phyloP scores from a whole-genome alignment of 2,113 vertebrate genomes.

The Edolisoma coerulescens region DNA sequence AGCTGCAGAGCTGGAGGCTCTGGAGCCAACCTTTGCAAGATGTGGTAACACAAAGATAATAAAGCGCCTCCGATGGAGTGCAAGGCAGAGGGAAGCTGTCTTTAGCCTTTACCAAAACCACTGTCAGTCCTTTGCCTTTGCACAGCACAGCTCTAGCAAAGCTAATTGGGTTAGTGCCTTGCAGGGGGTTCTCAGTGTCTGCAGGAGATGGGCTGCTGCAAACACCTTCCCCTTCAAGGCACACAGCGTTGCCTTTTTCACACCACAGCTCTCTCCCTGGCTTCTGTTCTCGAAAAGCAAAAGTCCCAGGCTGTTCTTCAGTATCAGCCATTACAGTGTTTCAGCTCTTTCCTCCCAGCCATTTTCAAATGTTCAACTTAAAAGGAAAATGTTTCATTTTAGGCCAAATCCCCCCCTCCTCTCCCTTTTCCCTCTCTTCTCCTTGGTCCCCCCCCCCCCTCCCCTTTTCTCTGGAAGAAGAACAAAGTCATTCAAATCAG shows the following conservation, averaged over 20 bases:
- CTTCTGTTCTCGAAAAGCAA: slow-evolving; percentile 64
- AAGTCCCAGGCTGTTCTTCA: slow-evolving; percentile 68
- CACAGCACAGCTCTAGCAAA: slow-evolving; percentile 49
- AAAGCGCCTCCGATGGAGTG: slow-evolving; percentile 31
- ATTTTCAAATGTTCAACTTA: slow-evolving; percentile 77
- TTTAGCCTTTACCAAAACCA: slow-evolving; percentile 60
- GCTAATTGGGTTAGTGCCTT: slow-evolving; percentile 49
- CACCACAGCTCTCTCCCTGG: slow-evolving; percentile 47
- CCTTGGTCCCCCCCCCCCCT: background rate
- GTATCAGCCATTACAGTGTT: slow-evolving; percentile 71
- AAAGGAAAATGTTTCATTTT: slow-evolving; percentile 82
- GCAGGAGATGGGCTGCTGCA: slow-evolving; percentile 60
- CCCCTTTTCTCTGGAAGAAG: slow-evolving; percentile 66
- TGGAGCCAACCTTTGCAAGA: slow-evolving; percentile 28
- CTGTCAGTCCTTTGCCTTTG: slow-evolving; percentile 61
- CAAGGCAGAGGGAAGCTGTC: slow-evolving; percentile 51
- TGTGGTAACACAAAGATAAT: background rate
- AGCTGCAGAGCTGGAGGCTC: slow-evolving; percentile 2
- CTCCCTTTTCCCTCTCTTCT: slow-evolving; percentile 42
- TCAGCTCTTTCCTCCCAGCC: slow-evolving; percentile 76
- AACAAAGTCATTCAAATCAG: slow-evolving; percentile 83
- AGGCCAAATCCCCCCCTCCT: slow-evolving; percentile 72
- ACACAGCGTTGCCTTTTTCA: slow-evolving; percentile 54
- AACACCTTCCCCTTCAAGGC: slow-evolving; percentile 48
- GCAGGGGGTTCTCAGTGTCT: slow-evolving; percentile 32